These are phyloP conservation scores for Caenorhabditis inopinata DNA, from an alignment of 1,140 invertebrate genomes.

Conservation along the genomic window DNA sequence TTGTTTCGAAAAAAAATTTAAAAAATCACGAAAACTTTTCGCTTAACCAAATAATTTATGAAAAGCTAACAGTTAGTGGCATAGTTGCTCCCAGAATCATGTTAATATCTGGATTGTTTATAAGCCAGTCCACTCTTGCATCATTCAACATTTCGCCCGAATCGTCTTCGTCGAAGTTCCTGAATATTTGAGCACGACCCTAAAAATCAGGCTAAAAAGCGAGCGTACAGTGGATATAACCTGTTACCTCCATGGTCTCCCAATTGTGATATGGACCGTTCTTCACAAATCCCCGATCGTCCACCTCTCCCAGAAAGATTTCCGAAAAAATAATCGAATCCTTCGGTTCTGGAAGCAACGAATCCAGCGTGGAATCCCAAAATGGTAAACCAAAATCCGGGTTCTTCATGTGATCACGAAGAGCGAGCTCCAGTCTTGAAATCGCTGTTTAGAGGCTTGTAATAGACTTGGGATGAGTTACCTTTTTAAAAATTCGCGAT, in stretches of 20 bases:
- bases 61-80: conserved; percentile 31
- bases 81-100: conserved; percentile 42
- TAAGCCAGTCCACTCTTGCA: conserved; percentile 48
- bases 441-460: neutral
- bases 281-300: conserved; percentile 44
- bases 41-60: neutral
- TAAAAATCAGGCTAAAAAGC: neutral
- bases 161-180: conserved; percentile 25
- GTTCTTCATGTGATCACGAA: conserved; percentile 27
- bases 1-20: no score
- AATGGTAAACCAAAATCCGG: conserved; percentile 48
- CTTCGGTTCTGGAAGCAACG: conserved; percentile 45
- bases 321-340: conserved; percentile 52
- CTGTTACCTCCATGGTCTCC: conserved; percentile 47
- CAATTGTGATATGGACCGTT: conserved; percentile 53
- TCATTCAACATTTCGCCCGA: conserved; percentile 45
- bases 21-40: no score
- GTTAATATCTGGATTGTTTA: conserved; percentile 41
- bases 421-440: conserved; percentile 9
- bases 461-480: neutral
- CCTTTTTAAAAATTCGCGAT: conserved; percentile 49
- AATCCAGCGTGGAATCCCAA: conserved; percentile 49
- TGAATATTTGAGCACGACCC: conserved; percentile 27
- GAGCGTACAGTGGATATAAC: neutral
- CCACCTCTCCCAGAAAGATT: conserved; percentile 46